Conservation (phyloP, 2,797 vertebrate species). For the Luscinia luscinia region DNA sequence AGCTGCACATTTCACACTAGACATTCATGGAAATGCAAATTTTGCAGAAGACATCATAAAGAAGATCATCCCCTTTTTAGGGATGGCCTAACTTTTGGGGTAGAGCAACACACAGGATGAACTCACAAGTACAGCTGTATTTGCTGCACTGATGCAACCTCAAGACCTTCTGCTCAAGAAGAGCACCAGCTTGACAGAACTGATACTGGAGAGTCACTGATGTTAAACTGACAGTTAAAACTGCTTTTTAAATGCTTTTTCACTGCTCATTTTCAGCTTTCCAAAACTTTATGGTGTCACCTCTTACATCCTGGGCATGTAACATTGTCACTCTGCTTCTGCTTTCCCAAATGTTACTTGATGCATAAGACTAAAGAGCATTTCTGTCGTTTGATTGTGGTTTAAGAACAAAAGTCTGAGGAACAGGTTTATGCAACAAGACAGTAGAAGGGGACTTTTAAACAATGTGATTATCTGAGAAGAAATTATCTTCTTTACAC, state of each 20-base stretch:
- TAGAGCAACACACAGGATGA: neutral
- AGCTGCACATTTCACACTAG: neutral
- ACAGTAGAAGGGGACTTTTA: neutral
- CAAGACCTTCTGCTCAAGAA: fast-evolving
- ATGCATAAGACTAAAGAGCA: neutral
- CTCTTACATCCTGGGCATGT: neutral
- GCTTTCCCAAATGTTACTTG: neutral
- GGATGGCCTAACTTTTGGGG: neutral
- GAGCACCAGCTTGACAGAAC: neutral
- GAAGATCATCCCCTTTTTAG: neutral
- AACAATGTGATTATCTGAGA: neutral
- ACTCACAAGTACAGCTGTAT: neutral
- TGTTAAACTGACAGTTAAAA: neutral
- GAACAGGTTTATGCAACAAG: neutral
- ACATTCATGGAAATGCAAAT: neutral
- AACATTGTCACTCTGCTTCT: neutral
- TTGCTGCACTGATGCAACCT: neutral
- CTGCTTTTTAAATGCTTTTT: neutral
- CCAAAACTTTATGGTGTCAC: neutral
- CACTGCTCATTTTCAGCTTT: neutral
- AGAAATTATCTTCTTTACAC: neutral
- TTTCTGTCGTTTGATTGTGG: neutral
- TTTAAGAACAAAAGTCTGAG: neutral
- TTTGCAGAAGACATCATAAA: neutral
- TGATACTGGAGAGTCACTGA: neutral